Base-by-base conservation (phyloP, 2,797 vertebrate species). In the Trachurus trachurus region DNA sequence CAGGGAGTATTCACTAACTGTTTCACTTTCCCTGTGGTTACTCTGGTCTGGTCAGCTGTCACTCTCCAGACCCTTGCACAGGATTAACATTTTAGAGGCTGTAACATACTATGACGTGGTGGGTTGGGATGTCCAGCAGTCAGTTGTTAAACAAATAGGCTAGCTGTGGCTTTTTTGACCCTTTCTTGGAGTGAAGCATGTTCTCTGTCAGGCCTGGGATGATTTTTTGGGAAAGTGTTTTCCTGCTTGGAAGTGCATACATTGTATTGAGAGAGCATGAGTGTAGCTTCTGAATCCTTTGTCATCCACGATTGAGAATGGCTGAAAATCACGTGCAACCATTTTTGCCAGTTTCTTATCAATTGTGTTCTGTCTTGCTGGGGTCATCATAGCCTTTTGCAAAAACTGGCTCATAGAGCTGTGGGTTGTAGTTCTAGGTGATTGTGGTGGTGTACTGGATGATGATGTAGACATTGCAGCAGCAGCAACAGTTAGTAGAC, bases 141-240 rank as follows among this genome's bases (percentile, higher is more conserved):
- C 81, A 66, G 66, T 59, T 68, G 78, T 81, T 3, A 79, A 26
- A 26, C 82, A 84, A 53, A 83, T n/a, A n/a, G n/a, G n/a, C n/a
- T 80, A 81, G 76, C 74, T 64, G 74, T 21, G 12, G 63, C 75
- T 63, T 82, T 66, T 57, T 66, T 61, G 2, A 80, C 79, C 22
- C 70, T 84, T 2, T 72, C 74, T 59, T 44, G 71, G 1, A 77
- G 50, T 54, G 45, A 76, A 9, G 57, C 61, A 49, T 13, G 16
- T 74, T 73, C 53, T 81, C n/a, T n/a, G 21, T 79, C 29, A 71
- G 50, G 21, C 17, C 5, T 59, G 76, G 50, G 57, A 79, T 76
- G 1, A 61, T 64, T 82, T 52, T 72, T 53, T 74, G 53, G 19
- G 71, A 85, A 4, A 67, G 56, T 0, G 56, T 78, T 72, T 56